A percentile compares a stretch with the other conserved stretches of the same genome.
phyloP scores from a whole-genome alignment of 2,113 vertebrate species.

The Amblyornis subalaris region DNA sequence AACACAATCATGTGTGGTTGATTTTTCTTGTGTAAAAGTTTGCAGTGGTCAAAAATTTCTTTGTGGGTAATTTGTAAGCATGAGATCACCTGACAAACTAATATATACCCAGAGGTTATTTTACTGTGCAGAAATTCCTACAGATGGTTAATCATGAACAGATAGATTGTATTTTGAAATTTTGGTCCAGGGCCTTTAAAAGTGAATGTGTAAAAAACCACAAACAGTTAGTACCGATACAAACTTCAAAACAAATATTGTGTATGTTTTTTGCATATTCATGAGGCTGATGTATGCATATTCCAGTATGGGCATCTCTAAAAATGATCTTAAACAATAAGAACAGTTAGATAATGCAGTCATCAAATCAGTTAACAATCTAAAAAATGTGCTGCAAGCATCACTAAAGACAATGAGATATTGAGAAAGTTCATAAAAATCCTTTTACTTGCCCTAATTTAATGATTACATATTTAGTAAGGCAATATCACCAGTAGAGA shows the following conservation, averaged over 20 bases:
- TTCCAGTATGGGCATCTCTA: not conserved
- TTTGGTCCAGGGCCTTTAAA: not conserved
- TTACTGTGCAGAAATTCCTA: not conserved
- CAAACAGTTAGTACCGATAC: not conserved
- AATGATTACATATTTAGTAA: not conserved
- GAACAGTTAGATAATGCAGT: not conserved
- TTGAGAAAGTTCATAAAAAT: not conserved
- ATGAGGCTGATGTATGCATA: not conserved
- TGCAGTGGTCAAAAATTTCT: not conserved
- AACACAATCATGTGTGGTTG: fast-evolving
- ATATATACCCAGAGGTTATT: not conserved
- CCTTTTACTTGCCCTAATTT: not conserved
- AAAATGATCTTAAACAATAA: not conserved
- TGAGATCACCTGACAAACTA: not conserved
- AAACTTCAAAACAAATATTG: not conserved
- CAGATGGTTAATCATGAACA: not conserved
- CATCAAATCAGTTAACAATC: not conserved
- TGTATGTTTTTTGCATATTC: not conserved
- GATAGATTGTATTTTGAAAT: not conserved
- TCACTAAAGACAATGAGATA: not conserved
- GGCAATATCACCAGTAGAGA: not conserved
- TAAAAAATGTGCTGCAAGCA: not conserved
- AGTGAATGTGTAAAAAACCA: not conserved
- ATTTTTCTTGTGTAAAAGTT: not conserved
- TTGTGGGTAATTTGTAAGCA: not conserved